Evolutionary conservation across 2,888 invertebrate genomes (phyloP).

Genomic region (Pseudolycoriella hygida): DNA sequence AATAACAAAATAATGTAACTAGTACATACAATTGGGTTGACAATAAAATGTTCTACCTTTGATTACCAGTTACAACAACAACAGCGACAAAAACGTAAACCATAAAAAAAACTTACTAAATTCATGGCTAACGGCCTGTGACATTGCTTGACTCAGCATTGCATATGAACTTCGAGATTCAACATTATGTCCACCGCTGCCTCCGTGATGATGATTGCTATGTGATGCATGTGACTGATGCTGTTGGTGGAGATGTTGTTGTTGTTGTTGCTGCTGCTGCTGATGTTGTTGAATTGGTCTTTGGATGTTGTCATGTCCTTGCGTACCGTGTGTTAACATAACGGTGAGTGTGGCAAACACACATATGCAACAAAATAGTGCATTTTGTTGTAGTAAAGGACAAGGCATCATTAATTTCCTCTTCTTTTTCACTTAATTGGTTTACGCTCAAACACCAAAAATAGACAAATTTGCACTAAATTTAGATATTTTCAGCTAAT

Average conservation of each 20-base stretch:
- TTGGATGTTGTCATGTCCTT: neutral
- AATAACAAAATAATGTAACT: too few species aligned
- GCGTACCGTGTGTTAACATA: neutral
- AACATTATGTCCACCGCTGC: constrained; percentile 9
- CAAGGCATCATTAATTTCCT: neutral
- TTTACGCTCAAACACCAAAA: neutral
- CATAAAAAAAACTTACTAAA: constrained; percentile 25
- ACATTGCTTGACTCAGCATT: constrained; percentile 36
- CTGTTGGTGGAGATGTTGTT: neutral
- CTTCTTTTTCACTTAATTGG: neutral
- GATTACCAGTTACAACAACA: neutral
- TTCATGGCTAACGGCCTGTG: constrained; percentile 38
- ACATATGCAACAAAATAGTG: neutral
- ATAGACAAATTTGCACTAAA: neutral
- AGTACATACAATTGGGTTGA: too few species aligned
- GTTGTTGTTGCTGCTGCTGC: constrained; percentile 9
- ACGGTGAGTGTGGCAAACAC: neutral
- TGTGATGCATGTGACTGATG: neutral
- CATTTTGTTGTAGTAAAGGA: neutral
- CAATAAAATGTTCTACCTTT: neutral
- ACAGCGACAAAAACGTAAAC: neutral
- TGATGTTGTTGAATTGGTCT: constrained; percentile 6
- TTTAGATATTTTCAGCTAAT: constrained; percentile 1
- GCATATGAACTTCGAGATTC: constrained; percentile 28
- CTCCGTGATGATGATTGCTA: neutral